A percentile compares a stretch with the other conserved stretches of the same genome.
These are phyloP conservation scores for Melipona quadrifasciata DNA, from an alignment of 1,140 invertebrate species.

Conservation along the genomic window DNA sequence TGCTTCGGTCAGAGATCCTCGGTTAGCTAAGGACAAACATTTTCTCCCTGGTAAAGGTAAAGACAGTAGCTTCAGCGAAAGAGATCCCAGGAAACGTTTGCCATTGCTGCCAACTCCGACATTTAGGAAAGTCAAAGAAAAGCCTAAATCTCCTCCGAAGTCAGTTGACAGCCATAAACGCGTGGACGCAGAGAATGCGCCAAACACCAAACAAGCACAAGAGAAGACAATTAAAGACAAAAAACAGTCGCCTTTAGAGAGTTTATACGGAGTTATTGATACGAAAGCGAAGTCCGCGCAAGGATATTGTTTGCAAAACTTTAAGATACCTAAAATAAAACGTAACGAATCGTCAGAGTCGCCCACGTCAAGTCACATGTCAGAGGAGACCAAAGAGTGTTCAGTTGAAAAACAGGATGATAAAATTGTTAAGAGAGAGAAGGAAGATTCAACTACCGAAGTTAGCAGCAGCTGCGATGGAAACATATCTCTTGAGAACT, in stretches of 20 bases:
- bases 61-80: conserved; percentile 22
- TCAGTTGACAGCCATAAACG: not conserved
- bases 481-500: not conserved
- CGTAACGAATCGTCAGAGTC: conserved; percentile 67
- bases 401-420: not conserved
- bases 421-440: conserved; percentile 31
- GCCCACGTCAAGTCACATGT: not conserved
- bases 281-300: conserved; percentile 76
- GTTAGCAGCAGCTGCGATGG: conserved; percentile 60
- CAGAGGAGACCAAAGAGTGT: conserved; percentile 28
- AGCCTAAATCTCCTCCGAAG: conserved; percentile 47
- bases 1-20: conserved; percentile 46
- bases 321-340: conserved; percentile 86
- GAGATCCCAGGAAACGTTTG: conserved; percentile 57
- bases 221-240: conserved; percentile 76
- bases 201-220: conserved; percentile 50
- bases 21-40: conserved; percentile 62
- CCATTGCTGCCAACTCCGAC: not conserved
- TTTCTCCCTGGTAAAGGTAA: conserved; percentile 3
- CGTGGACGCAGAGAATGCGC: not conserved
- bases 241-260: conserved; percentile 82
- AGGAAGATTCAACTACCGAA: conserved; percentile 37
- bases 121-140: conserved; percentile 51
- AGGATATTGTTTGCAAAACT: conserved; percentile 84
- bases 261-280: conserved; percentile 82